Conservation (phyloP, 2,888 invertebrate genomes). For the Tetragnatha montana region DNA sequence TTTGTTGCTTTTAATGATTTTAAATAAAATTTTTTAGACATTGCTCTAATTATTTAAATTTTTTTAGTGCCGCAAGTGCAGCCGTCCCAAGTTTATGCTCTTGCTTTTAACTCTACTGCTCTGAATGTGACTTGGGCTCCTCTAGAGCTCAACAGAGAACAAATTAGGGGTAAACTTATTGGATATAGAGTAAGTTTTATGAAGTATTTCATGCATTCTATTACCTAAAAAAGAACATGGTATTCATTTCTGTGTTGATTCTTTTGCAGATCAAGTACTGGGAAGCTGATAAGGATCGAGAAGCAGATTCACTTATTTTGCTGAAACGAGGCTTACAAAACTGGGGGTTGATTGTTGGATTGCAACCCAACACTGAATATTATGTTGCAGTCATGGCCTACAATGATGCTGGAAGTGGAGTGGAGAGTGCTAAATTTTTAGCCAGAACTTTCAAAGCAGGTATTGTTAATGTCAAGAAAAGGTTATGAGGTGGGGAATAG, state of each 20-base stretch:
- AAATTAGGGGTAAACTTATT: constrained; percentile 90
- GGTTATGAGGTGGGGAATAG: too few relatives aligned
- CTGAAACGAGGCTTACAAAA: constrained; percentile 88
- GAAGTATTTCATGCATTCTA: background rate
- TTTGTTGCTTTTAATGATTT: constrained; percentile 1
- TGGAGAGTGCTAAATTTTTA: constrained; percentile 91
- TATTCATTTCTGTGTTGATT: background rate
- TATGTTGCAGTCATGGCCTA: constrained; percentile 96
- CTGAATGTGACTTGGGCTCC: constrained; percentile 94
- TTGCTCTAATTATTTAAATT: background rate
- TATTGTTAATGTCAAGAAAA: constrained; percentile 57
- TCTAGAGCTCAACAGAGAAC: constrained; percentile 88
- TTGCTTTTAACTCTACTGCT: constrained; percentile 92
- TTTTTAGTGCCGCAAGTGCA: constrained; percentile 87
- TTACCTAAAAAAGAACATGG: too few relatives aligned
- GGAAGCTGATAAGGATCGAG: constrained; percentile 83
- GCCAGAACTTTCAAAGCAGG: constrained; percentile 77
- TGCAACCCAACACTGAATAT: constrained; percentile 94
- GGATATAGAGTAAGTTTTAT: constrained; percentile 85
- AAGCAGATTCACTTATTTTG: constrained; percentile 76
- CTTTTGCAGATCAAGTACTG: constrained; percentile 87
- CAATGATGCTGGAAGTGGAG: constrained; percentile 96
- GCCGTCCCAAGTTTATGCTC: constrained; percentile 87
- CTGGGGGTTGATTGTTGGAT: constrained; percentile 93
- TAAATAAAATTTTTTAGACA: background rate